Percentiles rank a stretch among this genome's conserved stretches.
Conservation (phyloP, 1,140 invertebrate species). For the Lethocerus indicus region DNA sequence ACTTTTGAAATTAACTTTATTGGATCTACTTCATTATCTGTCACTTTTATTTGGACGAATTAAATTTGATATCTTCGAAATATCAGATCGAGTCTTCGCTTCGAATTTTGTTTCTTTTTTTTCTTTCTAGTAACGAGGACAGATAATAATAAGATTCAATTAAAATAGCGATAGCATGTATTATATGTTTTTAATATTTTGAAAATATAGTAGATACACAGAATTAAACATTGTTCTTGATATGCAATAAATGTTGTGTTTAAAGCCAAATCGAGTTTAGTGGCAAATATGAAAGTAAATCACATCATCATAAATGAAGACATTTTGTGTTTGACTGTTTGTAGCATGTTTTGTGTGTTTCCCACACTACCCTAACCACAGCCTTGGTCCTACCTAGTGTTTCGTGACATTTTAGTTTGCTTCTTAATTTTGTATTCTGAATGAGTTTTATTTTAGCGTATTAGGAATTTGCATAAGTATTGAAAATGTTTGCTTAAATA, state of each 20-base stretch:
- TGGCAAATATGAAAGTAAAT: too few species aligned
- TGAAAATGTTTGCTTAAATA: too few species aligned
- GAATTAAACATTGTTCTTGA: neutral
- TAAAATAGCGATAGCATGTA: neutral
- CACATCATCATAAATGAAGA: too few species aligned
- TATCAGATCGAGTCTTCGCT: too few species aligned
- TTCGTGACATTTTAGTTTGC: conserved; percentile 19
- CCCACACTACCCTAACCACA: conserved; percentile 13
- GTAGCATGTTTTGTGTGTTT: conserved; percentile 12
- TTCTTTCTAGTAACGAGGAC: neutral
- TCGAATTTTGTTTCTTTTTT: neutral
- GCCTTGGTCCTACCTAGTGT: conserved; percentile 16
- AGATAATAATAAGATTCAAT: conserved; percentile 7
- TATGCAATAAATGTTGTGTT: neutral
- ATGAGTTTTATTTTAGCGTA: too few species aligned
- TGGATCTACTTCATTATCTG: conserved; percentile 8
- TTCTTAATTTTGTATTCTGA: conserved; percentile 17
- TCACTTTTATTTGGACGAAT: conserved; percentile 2
- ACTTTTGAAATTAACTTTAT: conserved; percentile 10
- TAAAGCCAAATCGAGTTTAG: too few species aligned
- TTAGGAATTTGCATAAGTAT: too few species aligned
- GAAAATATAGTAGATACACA: neutral
- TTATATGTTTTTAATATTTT: neutral
- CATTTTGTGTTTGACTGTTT: neutral
- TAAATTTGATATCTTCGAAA: too few species aligned